Percentiles rank a stretch among this genome's conserved stretches.
These are phyloP conservation scores for Diuraphis noxia DNA, from an alignment of 1,140 invertebrate genomes.

Conservation along the genomic window DNA sequence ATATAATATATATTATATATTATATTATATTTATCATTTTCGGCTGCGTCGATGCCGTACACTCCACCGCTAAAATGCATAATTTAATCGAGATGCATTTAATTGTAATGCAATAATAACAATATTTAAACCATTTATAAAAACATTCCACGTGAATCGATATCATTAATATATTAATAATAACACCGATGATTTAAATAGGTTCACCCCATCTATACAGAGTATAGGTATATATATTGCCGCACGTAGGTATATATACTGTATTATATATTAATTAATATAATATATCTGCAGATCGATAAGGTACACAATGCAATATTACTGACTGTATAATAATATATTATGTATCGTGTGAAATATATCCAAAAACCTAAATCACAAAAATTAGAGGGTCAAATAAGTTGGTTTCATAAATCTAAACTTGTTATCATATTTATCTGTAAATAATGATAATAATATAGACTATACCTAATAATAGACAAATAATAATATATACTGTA, in stretches of 20 bases:
- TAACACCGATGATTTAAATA: neutral
- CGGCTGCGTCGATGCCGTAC: neutral
- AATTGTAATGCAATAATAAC: neutral
- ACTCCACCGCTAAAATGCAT: neutral
- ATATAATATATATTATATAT: neutral
- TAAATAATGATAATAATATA: no score
- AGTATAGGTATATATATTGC: no score
- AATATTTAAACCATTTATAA: neutral
- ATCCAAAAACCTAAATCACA: neutral
- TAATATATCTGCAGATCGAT: neutral
- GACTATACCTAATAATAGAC: no score
- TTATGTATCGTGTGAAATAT: neutral
- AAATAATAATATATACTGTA: no score
- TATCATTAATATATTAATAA: neutral
- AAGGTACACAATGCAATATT: neutral
- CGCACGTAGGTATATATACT: no score
- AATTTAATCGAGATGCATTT: neutral
- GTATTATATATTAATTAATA: no score
- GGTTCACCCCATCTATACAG: neutral
- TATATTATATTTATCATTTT: neutral
- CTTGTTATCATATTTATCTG: no score
- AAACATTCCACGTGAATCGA: neutral
- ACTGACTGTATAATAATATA: neutral
- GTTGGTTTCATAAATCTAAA: no score
- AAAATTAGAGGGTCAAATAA: neutral